Conservation (phyloP, 2,888 invertebrate species). For the Plebejus melissa region DNA sequence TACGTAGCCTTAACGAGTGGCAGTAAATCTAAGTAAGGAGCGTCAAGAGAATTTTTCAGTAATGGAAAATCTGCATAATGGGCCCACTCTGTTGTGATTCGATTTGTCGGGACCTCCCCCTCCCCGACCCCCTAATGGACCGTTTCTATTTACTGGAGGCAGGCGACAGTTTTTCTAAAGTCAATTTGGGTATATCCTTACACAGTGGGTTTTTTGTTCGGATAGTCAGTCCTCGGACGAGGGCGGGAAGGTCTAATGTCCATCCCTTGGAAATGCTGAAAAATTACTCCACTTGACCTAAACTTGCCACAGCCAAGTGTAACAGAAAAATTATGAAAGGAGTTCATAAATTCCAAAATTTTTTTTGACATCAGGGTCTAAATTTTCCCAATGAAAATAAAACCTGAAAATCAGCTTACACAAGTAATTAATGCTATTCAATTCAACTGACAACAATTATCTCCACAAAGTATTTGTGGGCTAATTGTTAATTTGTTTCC, state of each 20-base stretch:
- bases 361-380: background rate
- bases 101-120: slow-evolving; percentile 65
- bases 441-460: background rate
- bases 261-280: slow-evolving; percentile 41
- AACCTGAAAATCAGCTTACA: background rate
- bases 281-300: background rate
- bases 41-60: slow-evolving; percentile 53
- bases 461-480: slow-evolving; percentile 31
- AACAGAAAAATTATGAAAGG: background rate
- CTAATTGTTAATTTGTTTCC: slow-evolving; percentile 39
- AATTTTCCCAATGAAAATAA: background rate
- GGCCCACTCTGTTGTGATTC: slow-evolving; percentile 61
- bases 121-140: slow-evolving; percentile 57
- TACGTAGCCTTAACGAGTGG: slow-evolving; percentile 25
- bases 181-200: background rate
- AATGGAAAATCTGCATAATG: slow-evolving; percentile 75
- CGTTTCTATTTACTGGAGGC: slow-evolving; percentile 55
- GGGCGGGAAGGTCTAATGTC: slow-evolving; percentile 48
- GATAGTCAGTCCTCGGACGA: slow-evolving; percentile 39
- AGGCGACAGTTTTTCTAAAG: slow-evolving; percentile 55
- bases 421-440: background rate
- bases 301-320: background rate
- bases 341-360: background rate
- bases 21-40: slow-evolving; percentile 35
- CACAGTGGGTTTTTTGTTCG: background rate